Conservation (phyloP, 2,113 vertebrate genomes). For the Silurus meridionalis region DNA sequence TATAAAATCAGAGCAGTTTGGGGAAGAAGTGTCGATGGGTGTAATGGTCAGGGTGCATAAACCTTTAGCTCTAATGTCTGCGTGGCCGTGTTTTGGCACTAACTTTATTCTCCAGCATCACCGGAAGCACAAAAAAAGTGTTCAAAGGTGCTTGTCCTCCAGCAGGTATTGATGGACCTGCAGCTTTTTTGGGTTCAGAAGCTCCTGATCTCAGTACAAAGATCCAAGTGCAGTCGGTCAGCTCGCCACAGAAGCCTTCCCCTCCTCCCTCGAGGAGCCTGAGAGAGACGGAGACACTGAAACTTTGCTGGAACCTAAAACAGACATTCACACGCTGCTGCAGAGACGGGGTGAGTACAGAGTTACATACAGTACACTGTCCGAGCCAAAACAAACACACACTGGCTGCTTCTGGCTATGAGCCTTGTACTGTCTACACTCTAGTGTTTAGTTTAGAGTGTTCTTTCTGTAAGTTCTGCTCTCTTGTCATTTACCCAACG, state of each 20-base stretch:
- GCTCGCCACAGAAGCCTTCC: conserved; percentile 66
- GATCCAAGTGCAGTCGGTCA: conserved; percentile 75
- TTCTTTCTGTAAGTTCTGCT: conserved; percentile 5
- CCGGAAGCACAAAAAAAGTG: background rate
- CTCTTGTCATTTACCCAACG: conserved; percentile 30
- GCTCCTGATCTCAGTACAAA: conserved; percentile 72
- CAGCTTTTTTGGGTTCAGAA: conserved; percentile 79
- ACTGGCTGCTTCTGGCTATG: background rate
- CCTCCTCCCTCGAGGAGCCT: conserved; percentile 64
- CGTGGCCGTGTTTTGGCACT: background rate
- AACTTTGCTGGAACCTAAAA: conserved; percentile 73
- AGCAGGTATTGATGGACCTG: conserved; percentile 88
- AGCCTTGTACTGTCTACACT: background rate
- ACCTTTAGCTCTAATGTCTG: background rate
- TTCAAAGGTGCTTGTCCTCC: background rate
- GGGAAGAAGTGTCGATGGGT: background rate
- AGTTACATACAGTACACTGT: background rate
- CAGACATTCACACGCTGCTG: conserved; percentile 85
- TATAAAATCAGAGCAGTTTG: background rate
- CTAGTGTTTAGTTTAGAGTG: background rate
- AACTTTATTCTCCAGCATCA: background rate
- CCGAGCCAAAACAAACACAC: background rate
- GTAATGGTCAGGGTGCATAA: no score
- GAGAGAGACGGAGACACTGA: conserved; percentile 73
- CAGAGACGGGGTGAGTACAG: conserved; percentile 80